phyloP scores from a whole-genome alignment of 2,797 vertebrate genomes.

The Pristis pectinata region DNA sequence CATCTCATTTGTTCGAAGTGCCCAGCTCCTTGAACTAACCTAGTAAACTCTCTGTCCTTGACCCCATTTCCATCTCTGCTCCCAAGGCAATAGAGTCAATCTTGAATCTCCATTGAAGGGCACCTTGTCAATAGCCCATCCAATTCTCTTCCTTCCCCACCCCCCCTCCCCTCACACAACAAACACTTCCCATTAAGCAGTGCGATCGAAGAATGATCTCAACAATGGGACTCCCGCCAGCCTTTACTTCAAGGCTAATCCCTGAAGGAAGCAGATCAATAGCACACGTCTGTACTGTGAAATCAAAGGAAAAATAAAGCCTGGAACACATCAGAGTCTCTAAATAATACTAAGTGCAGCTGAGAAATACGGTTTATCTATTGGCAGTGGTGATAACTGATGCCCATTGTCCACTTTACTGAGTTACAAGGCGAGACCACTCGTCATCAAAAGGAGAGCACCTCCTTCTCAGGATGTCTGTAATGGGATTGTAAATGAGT shows the following conservation, averaged over 20 bases:
- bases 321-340: slow-evolving; percentile 1
- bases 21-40: not conserved
- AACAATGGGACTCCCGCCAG: slow-evolving; percentile 25
- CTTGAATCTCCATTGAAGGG: not conserved
- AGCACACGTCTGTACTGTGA: slow-evolving; percentile 3
- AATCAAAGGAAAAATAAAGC: slow-evolving; percentile 9
- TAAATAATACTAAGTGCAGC: not conserved
- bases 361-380: not conserved
- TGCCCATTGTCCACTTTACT: not conserved
- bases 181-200: not conserved
- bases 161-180: not conserved
- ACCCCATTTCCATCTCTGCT: slow-evolving; percentile 11
- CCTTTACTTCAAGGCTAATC: slow-evolving; percentile 22
- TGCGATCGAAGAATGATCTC: slow-evolving; percentile 21
- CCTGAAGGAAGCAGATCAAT: slow-evolving; percentile 14
- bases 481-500: slow-evolving; percentile 1
- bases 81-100: slow-evolving; percentile 19
- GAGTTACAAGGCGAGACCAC: not conserved
- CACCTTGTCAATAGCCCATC: not conserved
- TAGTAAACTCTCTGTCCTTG: slow-evolving; percentile 16
- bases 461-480: not conserved
- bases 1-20: slow-evolving; percentile 19
- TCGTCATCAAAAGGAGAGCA: not conserved
- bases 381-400: not conserved
- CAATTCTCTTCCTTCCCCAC: not conserved